These are phyloP conservation scores for Oxystoma pomonae DNA, from an alignment of 2,888 invertebrate species.

Conservation along the genomic window DNA sequence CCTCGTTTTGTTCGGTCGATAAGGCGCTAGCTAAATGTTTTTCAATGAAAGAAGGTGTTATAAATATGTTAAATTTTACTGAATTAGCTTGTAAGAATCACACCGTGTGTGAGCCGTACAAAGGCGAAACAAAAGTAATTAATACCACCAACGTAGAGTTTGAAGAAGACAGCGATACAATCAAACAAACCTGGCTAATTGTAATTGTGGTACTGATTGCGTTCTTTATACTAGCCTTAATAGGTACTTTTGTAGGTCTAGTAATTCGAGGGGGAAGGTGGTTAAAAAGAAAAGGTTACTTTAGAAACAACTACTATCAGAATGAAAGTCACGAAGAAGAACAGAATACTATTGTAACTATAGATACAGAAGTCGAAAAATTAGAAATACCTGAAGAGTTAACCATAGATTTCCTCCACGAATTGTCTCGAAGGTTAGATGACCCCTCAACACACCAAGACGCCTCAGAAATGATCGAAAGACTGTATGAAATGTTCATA, in stretches of 20 bases:
- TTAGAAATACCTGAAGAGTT: conserved; percentile 68
- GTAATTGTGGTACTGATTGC: conserved; percentile 46
- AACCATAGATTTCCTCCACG: conserved; percentile 67
- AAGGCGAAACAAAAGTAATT: conserved; percentile 42
- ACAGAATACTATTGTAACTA: conserved; percentile 41
- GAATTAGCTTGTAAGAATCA: conserved; percentile 56
- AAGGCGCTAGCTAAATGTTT: conserved; percentile 60
- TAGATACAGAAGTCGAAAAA: conserved; percentile 41
- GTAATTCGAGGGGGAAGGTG: conserved; percentile 55
- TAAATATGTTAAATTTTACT: conserved; percentile 60
- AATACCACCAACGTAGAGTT: conserved; percentile 40
- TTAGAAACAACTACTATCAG: conserved; percentile 51
- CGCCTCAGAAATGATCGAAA: conserved; percentile 73
- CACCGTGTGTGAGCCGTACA: conserved; percentile 57
- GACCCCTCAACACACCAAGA: conserved; percentile 70
- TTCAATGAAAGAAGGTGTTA: conserved; percentile 59
- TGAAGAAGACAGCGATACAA: conserved; percentile 31
- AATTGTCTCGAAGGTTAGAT: conserved; percentile 63
- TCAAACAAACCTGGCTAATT: conserved; percentile 35
- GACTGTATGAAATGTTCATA: conserved; percentile 69
- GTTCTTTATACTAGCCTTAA: conserved; percentile 53
- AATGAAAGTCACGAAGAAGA: conserved; percentile 55
- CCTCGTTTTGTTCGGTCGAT: conserved; percentile 61
- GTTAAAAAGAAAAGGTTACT: conserved; percentile 55
- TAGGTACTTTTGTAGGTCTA: conserved; percentile 53